A percentile compares a stretch with the other conserved stretches of the same genome.
Evolutionary conservation across 2,888 invertebrate genomes (phyloP).

Genomic region (Sminthurides aquaticus): DNA sequence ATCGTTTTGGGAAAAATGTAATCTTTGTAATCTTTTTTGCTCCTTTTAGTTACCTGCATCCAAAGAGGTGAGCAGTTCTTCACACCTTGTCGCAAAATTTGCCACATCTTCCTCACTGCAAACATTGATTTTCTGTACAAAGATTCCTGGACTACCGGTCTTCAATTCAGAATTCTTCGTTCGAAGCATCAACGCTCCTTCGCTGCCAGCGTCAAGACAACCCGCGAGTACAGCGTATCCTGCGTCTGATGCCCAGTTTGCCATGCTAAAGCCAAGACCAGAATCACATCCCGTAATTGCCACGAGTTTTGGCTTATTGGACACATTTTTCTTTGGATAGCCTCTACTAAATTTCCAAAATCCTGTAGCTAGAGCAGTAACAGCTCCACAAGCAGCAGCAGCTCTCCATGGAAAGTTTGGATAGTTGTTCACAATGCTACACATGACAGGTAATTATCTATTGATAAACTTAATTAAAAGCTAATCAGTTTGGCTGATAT

Average conservation of each 20-base stretch:
- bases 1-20: too few species aligned
- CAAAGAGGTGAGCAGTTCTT: slow-evolving; percentile 27
- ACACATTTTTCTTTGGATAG: too few species aligned
- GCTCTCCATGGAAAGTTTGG: too few species aligned
- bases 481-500: too few species aligned
- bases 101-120: slow-evolving; percentile 56
- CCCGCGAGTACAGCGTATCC: slow-evolving; percentile 72
- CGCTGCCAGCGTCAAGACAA: slow-evolving; percentile 56
- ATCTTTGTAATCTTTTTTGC: too few species aligned
- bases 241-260: slow-evolving; percentile 55
- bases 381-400: too few species aligned
- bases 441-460: too few species aligned
- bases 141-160: slow-evolving; percentile 43
- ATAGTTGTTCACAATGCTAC: too few species aligned
- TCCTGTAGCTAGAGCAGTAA: too few species aligned
- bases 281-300: slow-evolving; percentile 79
- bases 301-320: slow-evolving; percentile 38
- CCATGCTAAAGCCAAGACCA: slow-evolving; percentile 69
- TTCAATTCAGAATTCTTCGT: slow-evolving; percentile 28
- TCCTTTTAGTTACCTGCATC: slow-evolving; percentile 10
- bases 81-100: slow-evolving; percentile 50
- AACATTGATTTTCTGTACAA: slow-evolving; percentile 59
- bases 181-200: slow-evolving; percentile 55
- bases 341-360: too few species aligned
- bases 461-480: too few species aligned